These are phyloP conservation scores for Cabera pusaria DNA, from an alignment of 2,888 invertebrate genomes.

Conservation along the genomic window DNA sequence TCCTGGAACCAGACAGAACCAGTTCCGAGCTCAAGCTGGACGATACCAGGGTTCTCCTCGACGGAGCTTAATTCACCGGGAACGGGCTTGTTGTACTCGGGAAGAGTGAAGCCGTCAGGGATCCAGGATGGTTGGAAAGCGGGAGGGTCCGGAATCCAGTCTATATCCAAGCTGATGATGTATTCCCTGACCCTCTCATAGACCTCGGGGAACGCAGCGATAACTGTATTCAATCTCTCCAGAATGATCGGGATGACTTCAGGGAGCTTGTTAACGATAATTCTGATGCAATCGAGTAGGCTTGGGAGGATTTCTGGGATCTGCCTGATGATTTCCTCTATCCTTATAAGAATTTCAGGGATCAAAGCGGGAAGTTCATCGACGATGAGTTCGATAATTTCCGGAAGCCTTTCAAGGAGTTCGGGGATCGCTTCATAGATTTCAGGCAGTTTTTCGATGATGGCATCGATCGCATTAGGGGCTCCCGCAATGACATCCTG, in stretches of 20 bases:
- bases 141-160: conserved; percentile 17
- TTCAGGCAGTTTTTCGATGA: conserved; percentile 15
- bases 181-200: conserved; percentile 8
- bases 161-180: conserved; percentile 5
- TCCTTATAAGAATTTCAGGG: conserved; percentile 5
- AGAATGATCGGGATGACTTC: conserved; percentile 15
- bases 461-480: conserved; percentile 14
- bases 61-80: conserved; percentile 16
- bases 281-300: conserved; percentile 3
- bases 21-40: conserved; percentile 46
- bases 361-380: conserved; percentile 11
- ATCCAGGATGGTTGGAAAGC: conserved; percentile 12
- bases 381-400: conserved; percentile 5
- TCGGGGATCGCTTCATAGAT: conserved; percentile 12
- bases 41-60: conserved; percentile 39
- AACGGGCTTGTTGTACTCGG: conserved; percentile 13
- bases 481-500: conserved; percentile 1
- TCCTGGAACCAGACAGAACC: conserved; percentile 30
- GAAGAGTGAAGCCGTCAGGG: conserved; percentile 7
- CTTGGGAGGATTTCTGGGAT: conserved; percentile 7
- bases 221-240: conserved; percentile 7
- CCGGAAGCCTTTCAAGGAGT: conserved; percentile 5
- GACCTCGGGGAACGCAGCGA: conserved; percentile 10
- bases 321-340: conserved; percentile 16
- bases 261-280: conserved; percentile 11